These are phyloP conservation scores for Papilio polytes DNA, from an alignment of 1,140 invertebrate species.

Conservation along the genomic window DNA sequence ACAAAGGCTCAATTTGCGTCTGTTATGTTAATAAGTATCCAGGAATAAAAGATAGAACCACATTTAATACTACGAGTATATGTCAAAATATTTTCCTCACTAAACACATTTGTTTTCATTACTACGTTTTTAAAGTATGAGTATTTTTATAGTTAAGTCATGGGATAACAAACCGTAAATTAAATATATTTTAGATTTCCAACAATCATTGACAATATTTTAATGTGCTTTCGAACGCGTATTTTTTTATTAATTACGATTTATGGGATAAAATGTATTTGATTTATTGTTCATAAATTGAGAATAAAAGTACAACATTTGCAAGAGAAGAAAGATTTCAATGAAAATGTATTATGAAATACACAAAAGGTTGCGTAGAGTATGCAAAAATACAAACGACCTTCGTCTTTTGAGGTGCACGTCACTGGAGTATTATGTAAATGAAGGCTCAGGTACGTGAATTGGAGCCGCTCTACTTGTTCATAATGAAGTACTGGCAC, in stretches of 20 bases:
- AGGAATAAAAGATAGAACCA: neutral
- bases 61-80: neutral
- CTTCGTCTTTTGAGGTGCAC: slow-evolving; percentile 17
- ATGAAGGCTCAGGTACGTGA: slow-evolving; percentile 23
- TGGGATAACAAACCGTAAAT: neutral
- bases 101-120: neutral
- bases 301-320: neutral
- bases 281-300: neutral
- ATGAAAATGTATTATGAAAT: neutral
- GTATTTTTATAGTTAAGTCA: neutral
- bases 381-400: slow-evolving; percentile 22
- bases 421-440: slow-evolving; percentile 27
- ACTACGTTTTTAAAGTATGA: neutral
- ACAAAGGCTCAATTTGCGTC: neutral
- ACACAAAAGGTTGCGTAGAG: slow-evolving; percentile 15
- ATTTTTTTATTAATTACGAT: too few species aligned
- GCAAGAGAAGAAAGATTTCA: neutral
- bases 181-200: too few species aligned
- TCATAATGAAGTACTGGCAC: slow-evolving; percentile 23
- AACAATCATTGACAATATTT: too few species aligned
- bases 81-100: neutral
- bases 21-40: neutral
- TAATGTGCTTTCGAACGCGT: neutral
- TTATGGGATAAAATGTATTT: neutral
- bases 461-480: slow-evolving; percentile 10